Percentiles rank a stretch among this genome's conserved stretches.
These are phyloP conservation scores for Torymus aiolomorphi DNA, from an alignment of 2,888 invertebrate genomes.

Conservation along the genomic window DNA sequence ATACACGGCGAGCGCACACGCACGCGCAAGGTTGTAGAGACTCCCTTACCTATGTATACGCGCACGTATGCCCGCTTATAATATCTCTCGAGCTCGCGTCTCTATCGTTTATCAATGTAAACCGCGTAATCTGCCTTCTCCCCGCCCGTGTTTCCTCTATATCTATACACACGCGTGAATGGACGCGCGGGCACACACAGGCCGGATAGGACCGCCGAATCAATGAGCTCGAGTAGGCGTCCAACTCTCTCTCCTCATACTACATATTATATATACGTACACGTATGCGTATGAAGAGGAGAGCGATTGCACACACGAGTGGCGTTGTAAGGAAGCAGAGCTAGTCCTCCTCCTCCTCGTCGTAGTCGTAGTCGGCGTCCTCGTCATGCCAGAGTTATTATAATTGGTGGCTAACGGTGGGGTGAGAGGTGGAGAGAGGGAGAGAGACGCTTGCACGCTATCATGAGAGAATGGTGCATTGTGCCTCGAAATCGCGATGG, in stretches of 20 bases:
- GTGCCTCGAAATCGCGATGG: slow-evolving; percentile 70
- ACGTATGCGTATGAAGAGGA: background rate
- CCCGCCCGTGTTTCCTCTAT: too few species aligned
- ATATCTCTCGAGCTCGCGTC: too few species aligned
- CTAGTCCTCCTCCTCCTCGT: too few species aligned
- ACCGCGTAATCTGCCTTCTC: too few species aligned
- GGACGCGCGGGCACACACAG: background rate
- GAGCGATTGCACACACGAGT: slow-evolving; percentile 14
- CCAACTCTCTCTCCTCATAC: too few species aligned
- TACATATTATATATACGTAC: background rate
- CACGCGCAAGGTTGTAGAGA: too few species aligned
- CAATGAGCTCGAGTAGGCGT: slow-evolving; percentile 29
- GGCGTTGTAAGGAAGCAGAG: background rate
- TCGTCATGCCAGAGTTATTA: slow-evolving; percentile 47
- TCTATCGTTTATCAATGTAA: too few species aligned
- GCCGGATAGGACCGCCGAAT: slow-evolving; percentile 4
- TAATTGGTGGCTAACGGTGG: slow-evolving; percentile 37
- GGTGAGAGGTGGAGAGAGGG: slow-evolving; percentile 42
- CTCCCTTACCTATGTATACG: too few species aligned
- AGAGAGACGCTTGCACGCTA: slow-evolving; percentile 49
- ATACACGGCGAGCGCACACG: too few species aligned
- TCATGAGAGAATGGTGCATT: slow-evolving; percentile 72
- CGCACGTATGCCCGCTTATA: too few species aligned
- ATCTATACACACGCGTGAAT: background rate
- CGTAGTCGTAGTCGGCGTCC: background rate